phyloP scores from a whole-genome alignment of 2,888 invertebrate genomes.

The Lysandra coridon region DNA sequence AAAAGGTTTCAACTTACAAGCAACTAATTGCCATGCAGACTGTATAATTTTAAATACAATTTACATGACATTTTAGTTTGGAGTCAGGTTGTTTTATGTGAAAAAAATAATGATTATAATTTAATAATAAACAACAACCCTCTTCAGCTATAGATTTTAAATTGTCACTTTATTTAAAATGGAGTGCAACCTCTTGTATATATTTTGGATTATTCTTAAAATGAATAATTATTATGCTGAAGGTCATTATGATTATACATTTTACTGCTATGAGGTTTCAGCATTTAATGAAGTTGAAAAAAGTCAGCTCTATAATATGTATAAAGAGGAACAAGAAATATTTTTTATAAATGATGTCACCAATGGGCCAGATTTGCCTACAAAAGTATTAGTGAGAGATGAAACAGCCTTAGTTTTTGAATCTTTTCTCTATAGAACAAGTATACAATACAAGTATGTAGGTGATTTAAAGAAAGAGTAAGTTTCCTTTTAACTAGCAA shows the following conservation, averaged over 20 bases:
- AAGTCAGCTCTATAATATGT: conserved; percentile 51
- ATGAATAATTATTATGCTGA: conserved; percentile 42
- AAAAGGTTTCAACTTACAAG: no score
- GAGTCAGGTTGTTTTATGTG: neutral
- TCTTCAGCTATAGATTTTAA: neutral
- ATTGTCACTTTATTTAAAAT: neutral
- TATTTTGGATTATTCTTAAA: conserved; percentile 31
- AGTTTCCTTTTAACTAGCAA: neutral
- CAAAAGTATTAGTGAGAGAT: conserved; percentile 55
- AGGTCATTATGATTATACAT: conserved; percentile 40
- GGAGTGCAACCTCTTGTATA: conserved; percentile 14
- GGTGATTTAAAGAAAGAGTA: neutral
- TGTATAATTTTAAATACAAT: neutral
- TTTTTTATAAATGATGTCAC: conserved; percentile 62
- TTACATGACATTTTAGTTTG: neutral
- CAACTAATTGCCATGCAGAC: no score
- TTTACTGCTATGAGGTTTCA: conserved; percentile 53
- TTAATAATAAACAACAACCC: neutral
- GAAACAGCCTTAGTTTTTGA: conserved; percentile 50
- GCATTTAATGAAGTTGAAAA: conserved; percentile 63
- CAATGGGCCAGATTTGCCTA: conserved; percentile 64
- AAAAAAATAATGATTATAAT: neutral
- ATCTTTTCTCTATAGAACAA: conserved; percentile 47
- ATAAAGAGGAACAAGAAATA: conserved; percentile 46
- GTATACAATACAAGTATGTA: conserved; percentile 53